Base-by-base conservation (phyloP, 2,888 invertebrate genomes). In the Scotopteryx bipunctaria region DNA sequence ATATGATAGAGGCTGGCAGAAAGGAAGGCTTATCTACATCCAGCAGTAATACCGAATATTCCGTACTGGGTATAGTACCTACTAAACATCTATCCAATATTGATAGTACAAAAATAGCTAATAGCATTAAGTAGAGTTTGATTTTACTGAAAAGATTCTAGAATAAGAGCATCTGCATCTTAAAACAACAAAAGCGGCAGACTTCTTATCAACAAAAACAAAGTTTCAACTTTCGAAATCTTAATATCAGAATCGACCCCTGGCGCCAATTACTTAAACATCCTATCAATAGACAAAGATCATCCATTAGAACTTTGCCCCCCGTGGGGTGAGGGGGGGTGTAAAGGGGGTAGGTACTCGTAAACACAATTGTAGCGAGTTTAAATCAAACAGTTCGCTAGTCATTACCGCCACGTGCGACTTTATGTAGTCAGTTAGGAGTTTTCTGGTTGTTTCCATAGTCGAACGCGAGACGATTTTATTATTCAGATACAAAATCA, bases 321-420 rank as follows among this genome's bases (percentile, higher is more conserved):
- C 51, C 40, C 48, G 36, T 16, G 40, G 35, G 55, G 46, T 42
- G 36, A 25, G 21, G 14, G 33, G 23, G 33, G 40, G 49, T 41
- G 5, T 43, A 41, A 35, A 27, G 36, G 32, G 48, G 16, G 36
- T 35, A 33, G 63, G 62, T 50, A 49, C 38, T 76, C 81, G 78
- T 84, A 86, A 84, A 88, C 83, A 87, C 86, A 86, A 86, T 86
- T 85, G 87, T 85, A 80, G 81, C 81, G 78, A 83, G 81, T 85
- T 86, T 89, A 89, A 89, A 89, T 89, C 89, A 89, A 88, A 89
- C 86, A 81, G 83, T 84, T 85, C 69, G 72, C 68, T 70, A 86
- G 86, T 86, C 88, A 83, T 89, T 89, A 87, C 64, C 64, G 78
- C 75, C 89, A 89, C 86, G 87, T 89, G 89, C 81, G 78, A 73